Conservation (phyloP, 2,113 vertebrate species). For the Coracopsis vasa region DNA sequence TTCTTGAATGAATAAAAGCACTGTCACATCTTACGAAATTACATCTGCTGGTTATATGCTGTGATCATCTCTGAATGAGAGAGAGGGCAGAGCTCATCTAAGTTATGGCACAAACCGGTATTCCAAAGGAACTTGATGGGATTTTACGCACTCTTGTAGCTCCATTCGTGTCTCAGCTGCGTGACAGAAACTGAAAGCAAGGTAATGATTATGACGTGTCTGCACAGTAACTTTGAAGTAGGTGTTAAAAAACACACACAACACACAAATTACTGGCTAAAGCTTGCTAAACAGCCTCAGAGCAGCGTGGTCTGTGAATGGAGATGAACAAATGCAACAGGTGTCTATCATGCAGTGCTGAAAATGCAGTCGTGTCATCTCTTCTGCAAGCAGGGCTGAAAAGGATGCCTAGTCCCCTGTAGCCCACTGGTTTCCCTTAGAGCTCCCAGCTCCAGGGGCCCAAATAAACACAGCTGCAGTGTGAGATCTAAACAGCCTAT, state of each 20-base stretch:
- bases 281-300: neutral
- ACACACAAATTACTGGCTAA: neutral
- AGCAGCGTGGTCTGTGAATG: neutral
- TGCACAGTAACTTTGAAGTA: neutral
- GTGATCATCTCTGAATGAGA: neutral
- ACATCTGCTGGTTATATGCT: neutral
- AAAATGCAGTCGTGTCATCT: neutral
- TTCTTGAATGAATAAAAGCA: slow-evolving; percentile 43
- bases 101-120: neutral
- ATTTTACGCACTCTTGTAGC: neutral
- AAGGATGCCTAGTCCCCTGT: neutral
- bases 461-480: fast-evolving
- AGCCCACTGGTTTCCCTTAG: neutral
- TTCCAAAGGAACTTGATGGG: neutral
- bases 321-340: neutral
- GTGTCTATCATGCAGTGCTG: neutral
- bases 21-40: slow-evolving; percentile 20
- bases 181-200: neutral
- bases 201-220: neutral
- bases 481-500: neutral
- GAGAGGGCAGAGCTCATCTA: slow-evolving; percentile 29
- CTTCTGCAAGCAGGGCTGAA: neutral
- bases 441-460: fast-evolving
- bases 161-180: neutral
- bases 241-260: neutral